Evolutionary conservation across 2,888 invertebrate species (phyloP).

Genomic region (Sphaerolaimus hirsutus): DNA sequence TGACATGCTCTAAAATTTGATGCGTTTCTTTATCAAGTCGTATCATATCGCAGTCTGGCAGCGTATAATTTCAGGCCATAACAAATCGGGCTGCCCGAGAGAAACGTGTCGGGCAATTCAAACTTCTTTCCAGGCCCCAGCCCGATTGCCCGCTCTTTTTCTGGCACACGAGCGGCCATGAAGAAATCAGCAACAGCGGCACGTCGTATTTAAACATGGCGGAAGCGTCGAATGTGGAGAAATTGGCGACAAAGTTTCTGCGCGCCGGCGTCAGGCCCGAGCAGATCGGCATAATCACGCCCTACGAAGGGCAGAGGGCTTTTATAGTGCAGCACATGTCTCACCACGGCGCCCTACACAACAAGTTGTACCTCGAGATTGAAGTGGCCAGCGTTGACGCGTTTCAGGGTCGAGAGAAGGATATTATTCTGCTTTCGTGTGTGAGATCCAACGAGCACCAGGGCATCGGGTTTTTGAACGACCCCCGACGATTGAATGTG

Average conservation of each 20-base stretch:
- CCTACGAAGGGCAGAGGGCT: conserved; percentile 91
- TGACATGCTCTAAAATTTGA: too few relatives aligned
- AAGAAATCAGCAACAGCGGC: conserved; percentile 92
- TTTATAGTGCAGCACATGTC: conserved; percentile 94
- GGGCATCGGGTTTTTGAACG: conserved; percentile 92
- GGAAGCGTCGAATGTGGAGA: conserved; percentile 93
- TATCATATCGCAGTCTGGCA: too few relatives aligned
- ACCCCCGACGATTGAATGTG: conserved; percentile 86
- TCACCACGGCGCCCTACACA: conserved; percentile 82
- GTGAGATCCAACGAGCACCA: conserved; percentile 94
- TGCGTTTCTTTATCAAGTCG: too few relatives aligned
- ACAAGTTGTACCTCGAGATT: conserved; percentile 77
- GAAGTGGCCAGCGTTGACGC: conserved; percentile 99
- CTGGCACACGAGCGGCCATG: conserved; percentile 77
- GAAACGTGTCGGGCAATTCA: too few relatives aligned
- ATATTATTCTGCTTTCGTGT: conserved; percentile 94
- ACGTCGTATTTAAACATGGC: conserved; percentile 78
- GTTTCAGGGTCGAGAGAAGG: conserved; percentile 82
- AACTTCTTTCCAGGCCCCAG: conserved; percentile 93
- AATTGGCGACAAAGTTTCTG: conserved; percentile 75
- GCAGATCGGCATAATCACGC: conserved; percentile 85
- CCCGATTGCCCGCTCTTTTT: conserved; percentile 95
- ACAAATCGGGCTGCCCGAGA: too few relatives aligned
- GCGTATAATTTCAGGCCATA: too few relatives aligned
- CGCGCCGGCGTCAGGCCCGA: conserved; percentile 84